These are phyloP conservation scores for Noctuana brunneofusca DNA, from an alignment of 2,888 invertebrate genomes.

Conservation along the genomic window DNA sequence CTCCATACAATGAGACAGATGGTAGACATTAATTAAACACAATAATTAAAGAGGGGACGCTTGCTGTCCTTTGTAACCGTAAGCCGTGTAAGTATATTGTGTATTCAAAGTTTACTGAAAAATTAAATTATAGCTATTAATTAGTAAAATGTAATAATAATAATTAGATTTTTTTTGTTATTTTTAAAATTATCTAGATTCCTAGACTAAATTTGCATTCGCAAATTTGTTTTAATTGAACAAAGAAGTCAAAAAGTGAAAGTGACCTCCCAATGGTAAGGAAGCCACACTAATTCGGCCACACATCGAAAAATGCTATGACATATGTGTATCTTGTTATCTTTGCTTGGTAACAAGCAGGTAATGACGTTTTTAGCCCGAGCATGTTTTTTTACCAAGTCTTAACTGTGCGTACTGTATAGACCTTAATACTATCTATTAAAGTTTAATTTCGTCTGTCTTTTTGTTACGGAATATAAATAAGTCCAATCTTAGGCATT, in stretches of 20 bases:
- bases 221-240: too few species aligned
- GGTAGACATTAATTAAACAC: conserved; percentile 33
- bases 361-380: too few species aligned
- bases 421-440: not conserved
- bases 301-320: conserved; percentile 54
- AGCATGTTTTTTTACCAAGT: conserved; percentile 4
- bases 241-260: conserved; percentile 7
- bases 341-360: conserved; percentile 37
- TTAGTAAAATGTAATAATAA: too few species aligned
- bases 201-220: too few species aligned
- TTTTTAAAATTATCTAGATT: too few species aligned
- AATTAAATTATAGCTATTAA: too few species aligned
- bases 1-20: conserved; percentile 29
- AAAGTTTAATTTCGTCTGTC: conserved; percentile 35
- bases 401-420: not conserved
- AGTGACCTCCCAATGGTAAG: conserved; percentile 25
- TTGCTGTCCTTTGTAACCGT: conserved; percentile 11
- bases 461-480: conserved; percentile 41
- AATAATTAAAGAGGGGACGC: conserved; percentile 28
- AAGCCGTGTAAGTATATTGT: not conserved
- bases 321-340: conserved; percentile 43
- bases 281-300: conserved; percentile 33
- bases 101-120: not conserved
- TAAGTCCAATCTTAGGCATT: conserved; percentile 46
- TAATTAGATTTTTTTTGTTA: too few species aligned